phyloP scores from a whole-genome alignment of 1,140 invertebrate genomes.

The Pentalonia nigronervosa region DNA sequence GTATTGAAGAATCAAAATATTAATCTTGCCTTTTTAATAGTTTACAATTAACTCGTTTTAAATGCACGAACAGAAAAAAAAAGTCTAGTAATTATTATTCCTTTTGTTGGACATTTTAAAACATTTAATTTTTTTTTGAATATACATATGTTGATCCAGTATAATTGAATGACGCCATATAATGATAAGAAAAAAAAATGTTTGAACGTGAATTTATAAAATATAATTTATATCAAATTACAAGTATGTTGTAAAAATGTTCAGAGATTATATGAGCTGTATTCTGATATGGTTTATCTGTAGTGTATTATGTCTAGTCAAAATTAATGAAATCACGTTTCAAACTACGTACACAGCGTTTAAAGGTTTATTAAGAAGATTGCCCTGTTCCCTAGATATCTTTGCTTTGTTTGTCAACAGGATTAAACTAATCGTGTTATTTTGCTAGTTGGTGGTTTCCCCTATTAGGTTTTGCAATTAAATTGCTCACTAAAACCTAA shows the following conservation, averaged over 20 bases:
- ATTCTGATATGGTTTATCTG: not conserved
- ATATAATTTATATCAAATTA: not conserved
- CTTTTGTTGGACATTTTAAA: not conserved
- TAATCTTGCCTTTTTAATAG: not conserved
- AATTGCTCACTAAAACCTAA: not conserved
- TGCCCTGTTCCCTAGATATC: not conserved
- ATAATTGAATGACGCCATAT: not conserved
- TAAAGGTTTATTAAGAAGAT: not conserved
- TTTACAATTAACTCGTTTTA: not conserved
- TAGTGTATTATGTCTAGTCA: not conserved
- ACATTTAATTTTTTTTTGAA: not conserved
- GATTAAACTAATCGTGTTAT: constrained; percentile 9
- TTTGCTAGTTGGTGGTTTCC: not conserved
- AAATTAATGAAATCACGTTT: not conserved
- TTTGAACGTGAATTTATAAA: not conserved
- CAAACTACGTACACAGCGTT: not conserved
- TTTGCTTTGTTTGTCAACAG: not conserved
- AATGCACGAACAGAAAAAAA: not conserved
- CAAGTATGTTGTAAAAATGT: not conserved
- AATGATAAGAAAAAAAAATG: not conserved
- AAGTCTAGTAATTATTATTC: not conserved
- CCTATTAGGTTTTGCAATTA: not conserved
- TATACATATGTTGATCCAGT: not conserved
- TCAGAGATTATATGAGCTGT: not conserved
- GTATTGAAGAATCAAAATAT: no score